A percentile compares a stretch with the other conserved stretches of the same genome.
Conservation (phyloP, 2,113 vertebrate genomes). For the Archocentrus centrarchus region DNA sequence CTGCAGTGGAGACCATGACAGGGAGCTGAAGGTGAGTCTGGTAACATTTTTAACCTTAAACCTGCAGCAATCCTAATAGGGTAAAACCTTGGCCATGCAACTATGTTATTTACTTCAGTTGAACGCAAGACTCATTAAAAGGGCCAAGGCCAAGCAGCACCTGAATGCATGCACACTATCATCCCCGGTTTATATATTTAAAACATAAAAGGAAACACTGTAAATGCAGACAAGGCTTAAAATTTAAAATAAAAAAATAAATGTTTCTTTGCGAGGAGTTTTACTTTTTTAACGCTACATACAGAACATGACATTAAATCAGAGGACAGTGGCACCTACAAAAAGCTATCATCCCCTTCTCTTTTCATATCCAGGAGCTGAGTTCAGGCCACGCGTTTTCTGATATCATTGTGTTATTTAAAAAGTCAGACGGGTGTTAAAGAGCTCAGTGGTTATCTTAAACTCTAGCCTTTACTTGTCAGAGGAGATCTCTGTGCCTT, state of each 20-base stretch:
- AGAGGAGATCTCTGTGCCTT: conserved; percentile 17
- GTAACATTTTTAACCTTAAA: background rate
- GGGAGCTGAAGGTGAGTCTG: conserved; percentile 81
- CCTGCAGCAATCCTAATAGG: background rate
- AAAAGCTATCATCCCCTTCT: background rate
- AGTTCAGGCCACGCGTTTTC: conserved; percentile 22
- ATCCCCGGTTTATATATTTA: background rate
- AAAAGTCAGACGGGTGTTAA: conserved; percentile 16
- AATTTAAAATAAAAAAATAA: background rate
- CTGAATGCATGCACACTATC: background rate
- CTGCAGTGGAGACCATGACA: conserved; percentile 92
- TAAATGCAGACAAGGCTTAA: background rate
- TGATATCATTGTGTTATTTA: conserved; percentile 31
- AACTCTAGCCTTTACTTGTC: conserved; percentile 60
- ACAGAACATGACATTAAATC: background rate
- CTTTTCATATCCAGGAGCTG: background rate
- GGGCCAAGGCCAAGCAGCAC: conserved; percentile 3
- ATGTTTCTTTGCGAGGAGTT: background rate
- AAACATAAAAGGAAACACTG: background rate
- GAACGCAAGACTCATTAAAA: background rate
- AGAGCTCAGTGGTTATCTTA: conserved; percentile 39
- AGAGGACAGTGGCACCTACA: background rate
- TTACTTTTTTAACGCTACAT: background rate
- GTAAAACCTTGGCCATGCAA: background rate
- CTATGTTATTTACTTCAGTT: background rate